phyloP scores from a whole-genome alignment of 2,888 invertebrate genomes.

The Seira sanloemensis region DNA sequence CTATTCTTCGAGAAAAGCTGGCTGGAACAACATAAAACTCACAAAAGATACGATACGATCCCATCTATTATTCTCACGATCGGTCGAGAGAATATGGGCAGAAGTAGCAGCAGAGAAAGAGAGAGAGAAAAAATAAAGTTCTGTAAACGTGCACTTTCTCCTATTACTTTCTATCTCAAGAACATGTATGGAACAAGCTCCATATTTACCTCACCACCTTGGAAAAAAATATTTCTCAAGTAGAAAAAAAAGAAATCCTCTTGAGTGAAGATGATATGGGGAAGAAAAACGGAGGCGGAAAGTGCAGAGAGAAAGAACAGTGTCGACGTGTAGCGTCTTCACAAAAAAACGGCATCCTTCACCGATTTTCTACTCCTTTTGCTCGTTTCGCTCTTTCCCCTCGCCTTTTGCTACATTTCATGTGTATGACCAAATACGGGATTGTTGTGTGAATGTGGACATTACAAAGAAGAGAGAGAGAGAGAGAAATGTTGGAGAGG shows the following conservation, averaged over 20 bases:
- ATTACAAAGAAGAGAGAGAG: conserved; percentile 34
- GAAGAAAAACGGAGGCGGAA: conserved; percentile 43
- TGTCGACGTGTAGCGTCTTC: conserved; percentile 28
- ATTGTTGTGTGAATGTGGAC: conserved; percentile 58
- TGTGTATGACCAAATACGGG: conserved; percentile 50
- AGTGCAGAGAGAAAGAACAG: conserved; percentile 12
- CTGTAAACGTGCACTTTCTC: conserved; percentile 15
- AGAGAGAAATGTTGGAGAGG: too few species aligned
- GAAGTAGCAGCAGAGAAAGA: too few species aligned
- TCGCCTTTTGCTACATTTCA: conserved; percentile 26
- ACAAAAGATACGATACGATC: conserved; percentile 30
- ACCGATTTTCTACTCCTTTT: conserved; percentile 38
- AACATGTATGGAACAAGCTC: conserved; percentile 17
- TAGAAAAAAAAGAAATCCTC: conserved; percentile 57
- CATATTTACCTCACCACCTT: conserved; percentile 6
- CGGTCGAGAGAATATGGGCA: conserved; percentile 31
- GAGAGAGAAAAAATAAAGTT: conserved; percentile 36
- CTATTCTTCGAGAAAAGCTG: conserved; percentile 4
- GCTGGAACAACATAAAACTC: conserved; percentile 1
- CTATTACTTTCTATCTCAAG: conserved; percentile 15
- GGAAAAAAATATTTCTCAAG: neutral
- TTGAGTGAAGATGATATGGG: conserved; percentile 47
- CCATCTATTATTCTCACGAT: conserved; percentile 60
- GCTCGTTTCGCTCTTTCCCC: neutral
- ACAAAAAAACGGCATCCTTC: conserved; percentile 33